Evolutionary conservation across 2,797 vertebrate species (phyloP), one percentile per base, ranked within the genome.

Genomic region (Enteromius treurensis): DNA sequence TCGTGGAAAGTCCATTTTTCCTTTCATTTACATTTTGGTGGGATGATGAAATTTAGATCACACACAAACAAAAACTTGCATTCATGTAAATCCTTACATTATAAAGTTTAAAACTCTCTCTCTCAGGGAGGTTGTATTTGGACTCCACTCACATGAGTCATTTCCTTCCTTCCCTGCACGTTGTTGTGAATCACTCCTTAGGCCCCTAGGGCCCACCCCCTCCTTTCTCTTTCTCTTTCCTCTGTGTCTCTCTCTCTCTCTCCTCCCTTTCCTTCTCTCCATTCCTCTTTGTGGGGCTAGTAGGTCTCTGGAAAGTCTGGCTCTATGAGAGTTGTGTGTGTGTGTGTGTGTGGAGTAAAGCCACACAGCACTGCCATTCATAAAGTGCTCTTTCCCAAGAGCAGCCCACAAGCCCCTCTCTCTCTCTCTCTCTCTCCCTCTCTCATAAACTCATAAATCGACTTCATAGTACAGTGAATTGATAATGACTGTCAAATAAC

Each of bases 131-230:
- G 87, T 89, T 89, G 88, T 64, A 94, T 92, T 93, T 93, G 92
- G 93, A 94, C 95, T 94, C 92, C 94, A 89, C 95, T 95, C 88
- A 88, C 91, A 93, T 97, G 97, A 98, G 95, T 98, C 97, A 98
- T 96, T 99, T 99, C 97, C 97, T 98, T 97, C 97, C 96, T 98
- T 97, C 96, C 96, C 95, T 96, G 96, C 96, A 97, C 97, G 96
- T 96, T 96, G 95, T 95, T 97, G 95, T 97, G 97, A 98, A 97
- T 98, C 97, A 97, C 95, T 95, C 92, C 74, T 78, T 23, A 47
- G 91, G 95, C 97, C 97, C 95, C 94, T 93, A 92, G 93, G 92
- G 95, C 94, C 95, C 94, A 95, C 86, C 5, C 91, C 19, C 45
- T 91, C 78, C 80, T 93, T 93, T 94, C 95, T 95, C 94, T 92